A percentile compares a stretch with the other conserved stretches of the same genome.
These are phyloP conservation scores for Zaprionus ghesquierei DNA, from an alignment of 1,140 invertebrate genomes.

Conservation along the genomic window DNA sequence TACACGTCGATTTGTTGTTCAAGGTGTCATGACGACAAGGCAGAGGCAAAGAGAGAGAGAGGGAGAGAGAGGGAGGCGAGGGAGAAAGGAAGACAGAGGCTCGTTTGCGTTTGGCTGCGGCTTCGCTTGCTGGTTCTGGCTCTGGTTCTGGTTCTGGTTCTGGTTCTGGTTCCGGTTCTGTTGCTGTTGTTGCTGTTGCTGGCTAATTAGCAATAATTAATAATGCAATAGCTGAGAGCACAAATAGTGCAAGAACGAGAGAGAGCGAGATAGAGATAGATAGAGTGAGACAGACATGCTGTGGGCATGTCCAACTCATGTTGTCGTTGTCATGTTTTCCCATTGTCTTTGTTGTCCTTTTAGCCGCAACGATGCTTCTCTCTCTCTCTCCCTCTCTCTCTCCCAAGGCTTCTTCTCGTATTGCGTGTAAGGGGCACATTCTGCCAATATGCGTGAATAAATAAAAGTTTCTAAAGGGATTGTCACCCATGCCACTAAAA, in stretches of 20 bases:
- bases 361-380: constrained; percentile 2
- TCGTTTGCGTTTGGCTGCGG: not conserved
- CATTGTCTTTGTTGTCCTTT: constrained; percentile 29
- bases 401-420: constrained; percentile 22
- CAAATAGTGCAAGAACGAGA: not conserved
- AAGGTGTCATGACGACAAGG: constrained; percentile 26
- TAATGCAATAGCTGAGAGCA: constrained; percentile 45
- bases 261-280: not conserved
- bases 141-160: not conserved
- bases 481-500: constrained; percentile 76
- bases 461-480: constrained; percentile 73
- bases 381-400: not conserved
- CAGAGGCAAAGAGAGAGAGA: not conserved
- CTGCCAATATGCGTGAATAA: constrained; percentile 71
- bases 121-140: not conserved
- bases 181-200: constrained; percentile 16
- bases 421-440: constrained; percentile 71
- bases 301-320: constrained; percentile 12
- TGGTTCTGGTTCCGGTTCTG: not conserved
- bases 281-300: not conserved
- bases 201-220: constrained; percentile 68
- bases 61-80: not conserved
- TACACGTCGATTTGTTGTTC: constrained; percentile 40
- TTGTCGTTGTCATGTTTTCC: constrained; percentile 22
- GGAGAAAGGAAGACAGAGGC: not conserved